Evolutionary conservation across 2,797 vertebrate genomes (phyloP).

Genomic region (Tolypeutes matacus): DNA sequence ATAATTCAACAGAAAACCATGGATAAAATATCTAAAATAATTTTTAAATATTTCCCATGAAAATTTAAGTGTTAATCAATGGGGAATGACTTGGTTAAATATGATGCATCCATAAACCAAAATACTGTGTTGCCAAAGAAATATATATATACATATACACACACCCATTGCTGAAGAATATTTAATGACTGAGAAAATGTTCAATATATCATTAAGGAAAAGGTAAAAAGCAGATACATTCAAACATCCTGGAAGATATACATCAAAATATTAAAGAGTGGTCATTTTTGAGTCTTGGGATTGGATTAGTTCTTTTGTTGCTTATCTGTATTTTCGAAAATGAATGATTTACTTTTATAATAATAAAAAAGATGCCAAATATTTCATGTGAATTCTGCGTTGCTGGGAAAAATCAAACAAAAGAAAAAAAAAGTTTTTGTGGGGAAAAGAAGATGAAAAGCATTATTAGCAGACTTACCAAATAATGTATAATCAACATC

Average conservation of each 20-base stretch:
- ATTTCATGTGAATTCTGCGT: conserved; percentile 43
- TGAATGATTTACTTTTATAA: conserved; percentile 56
- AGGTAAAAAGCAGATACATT: conserved; percentile 27
- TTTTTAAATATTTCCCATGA: conserved; percentile 46
- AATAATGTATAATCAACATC: conserved; percentile 99
- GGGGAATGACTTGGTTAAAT: conserved; percentile 12
- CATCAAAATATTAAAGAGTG: conserved; percentile 38
- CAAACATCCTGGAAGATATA: conserved; percentile 40
- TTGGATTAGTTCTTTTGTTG: conserved; percentile 6
- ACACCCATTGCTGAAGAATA: background rate
- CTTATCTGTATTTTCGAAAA: conserved; percentile 46
- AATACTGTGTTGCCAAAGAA: background rate
- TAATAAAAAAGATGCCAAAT: conserved; percentile 60
- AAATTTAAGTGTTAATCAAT: conserved; percentile 36
- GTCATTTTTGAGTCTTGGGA: conserved; percentile 15
- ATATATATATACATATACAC: no score
- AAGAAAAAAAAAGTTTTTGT: background rate
- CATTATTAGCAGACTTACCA: conserved; percentile 90
- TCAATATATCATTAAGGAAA: conserved; percentile 47
- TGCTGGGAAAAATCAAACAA: conserved; percentile 4
- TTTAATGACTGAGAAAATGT: conserved; percentile 26
- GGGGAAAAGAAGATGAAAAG: background rate
- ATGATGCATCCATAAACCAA: background rate
- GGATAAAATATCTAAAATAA: conserved; percentile 40
- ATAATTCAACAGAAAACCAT: conserved; percentile 48